Base-by-base conservation (phyloP, 2,797 vertebrate species). In the Glyptemys insculpta region DNA sequence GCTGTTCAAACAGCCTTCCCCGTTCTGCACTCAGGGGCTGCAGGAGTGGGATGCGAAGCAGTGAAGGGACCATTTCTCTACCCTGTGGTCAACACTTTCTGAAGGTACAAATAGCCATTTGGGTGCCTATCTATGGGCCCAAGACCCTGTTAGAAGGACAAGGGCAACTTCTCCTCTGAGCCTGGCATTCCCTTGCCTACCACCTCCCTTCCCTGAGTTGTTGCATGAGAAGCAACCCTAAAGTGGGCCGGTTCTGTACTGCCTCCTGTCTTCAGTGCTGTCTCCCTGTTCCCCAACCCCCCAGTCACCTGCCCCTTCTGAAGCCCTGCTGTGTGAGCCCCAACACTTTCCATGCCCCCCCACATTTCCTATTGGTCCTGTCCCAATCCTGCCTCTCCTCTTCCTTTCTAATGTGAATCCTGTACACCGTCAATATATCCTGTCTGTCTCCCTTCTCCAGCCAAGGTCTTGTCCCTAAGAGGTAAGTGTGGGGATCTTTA, bases 1-100 rank as follows among this genome's bases (percentile, higher is more conserved):
- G 93, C 85, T 89, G 91, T 85, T 83, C 91, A 54, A 72, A 87
- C 41, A 90, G 76, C 86, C 56, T 89, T 86, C 68, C 29, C 80
- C 1, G 1, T 14, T 18, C 59, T 54, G 74, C 78, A 74, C 0
- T 0, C 84, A 82, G 3, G 0, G 25, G 68, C 88, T 93, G 74
- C 0, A 0, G 88, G 87, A 72, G 56, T 53, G 29, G 89, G 37
- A 81, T 79, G 65, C 5, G 25, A 49, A 74, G 68, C 68, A 23
- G 21, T 47, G 34, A 83, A 93, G 47, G 87, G 19, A 41, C 1
- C 0, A 18, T 68, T 54, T 82, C 31, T 68, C 34, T 21, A 34
- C 56, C 4, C 52, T 83, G 12, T 1, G 56, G 76, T 54, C 87
- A 88, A 65, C 49, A 56, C 3, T n/a, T 12, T 82, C 31, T 12